Conservation (phyloP, 53 echinoderm and acorn worm genomes). For the Antedon mediterranea region DNA sequence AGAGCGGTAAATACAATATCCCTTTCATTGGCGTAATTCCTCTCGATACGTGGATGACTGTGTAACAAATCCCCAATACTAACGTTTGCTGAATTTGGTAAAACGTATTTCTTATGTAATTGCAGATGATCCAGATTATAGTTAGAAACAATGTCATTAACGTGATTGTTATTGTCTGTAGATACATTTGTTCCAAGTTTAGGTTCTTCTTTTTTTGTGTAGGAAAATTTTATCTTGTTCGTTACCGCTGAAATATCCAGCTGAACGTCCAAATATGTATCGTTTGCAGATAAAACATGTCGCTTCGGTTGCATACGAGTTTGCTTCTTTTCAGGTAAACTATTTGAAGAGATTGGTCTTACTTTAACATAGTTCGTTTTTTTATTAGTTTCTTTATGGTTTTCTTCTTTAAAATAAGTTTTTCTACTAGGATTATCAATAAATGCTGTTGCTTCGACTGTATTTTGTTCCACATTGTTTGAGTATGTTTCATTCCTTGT, state of each 20-base stretch:
- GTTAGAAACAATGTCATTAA: neutral
- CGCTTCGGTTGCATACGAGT: neutral
- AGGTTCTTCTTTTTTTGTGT: neutral
- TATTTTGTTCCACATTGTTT: too few relatives aligned
- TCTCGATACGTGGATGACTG: conserved; percentile 49
- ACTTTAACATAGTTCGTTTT: neutral
- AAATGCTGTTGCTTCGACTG: too few relatives aligned
- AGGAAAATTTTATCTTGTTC: neutral
- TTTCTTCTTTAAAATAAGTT: too few relatives aligned
- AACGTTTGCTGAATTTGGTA: conserved; percentile 38
- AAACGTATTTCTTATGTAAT: neutral
- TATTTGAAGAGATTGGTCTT: neutral
- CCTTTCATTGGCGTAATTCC: conserved; percentile 13
- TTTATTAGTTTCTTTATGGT: too few relatives aligned
- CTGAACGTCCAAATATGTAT: neutral
- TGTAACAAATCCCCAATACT: conserved; percentile 70
- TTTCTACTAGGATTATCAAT: too few relatives aligned
- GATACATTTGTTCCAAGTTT: neutral
- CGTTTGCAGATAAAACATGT: neutral
- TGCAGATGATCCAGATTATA: neutral
- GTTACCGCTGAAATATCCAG: neutral
- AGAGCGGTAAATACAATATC: conserved; percentile 29
- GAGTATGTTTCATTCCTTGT: too few relatives aligned
- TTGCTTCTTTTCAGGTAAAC: neutral
- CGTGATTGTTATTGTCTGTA: neutral